Percentiles rank a stretch among this genome's conserved stretches.
These are phyloP conservation scores for Trididemnum nubilum DNA, from an alignment of 23 tunicate species.

Conservation along the genomic window DNA sequence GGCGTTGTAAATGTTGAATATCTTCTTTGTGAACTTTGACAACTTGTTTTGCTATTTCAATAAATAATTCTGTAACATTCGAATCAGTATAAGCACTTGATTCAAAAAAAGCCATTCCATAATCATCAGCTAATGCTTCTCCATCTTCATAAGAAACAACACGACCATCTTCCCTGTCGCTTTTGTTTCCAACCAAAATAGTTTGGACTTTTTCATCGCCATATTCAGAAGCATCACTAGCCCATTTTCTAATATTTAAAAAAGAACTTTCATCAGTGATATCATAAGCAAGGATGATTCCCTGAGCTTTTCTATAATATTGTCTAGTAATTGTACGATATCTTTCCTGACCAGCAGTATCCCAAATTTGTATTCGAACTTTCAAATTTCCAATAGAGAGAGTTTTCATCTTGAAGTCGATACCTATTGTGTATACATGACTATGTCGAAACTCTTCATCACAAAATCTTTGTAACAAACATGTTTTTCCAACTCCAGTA, in stretches of 20 bases:
- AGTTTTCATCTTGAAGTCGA: constrained; percentile 84
- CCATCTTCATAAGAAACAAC: constrained; percentile 44
- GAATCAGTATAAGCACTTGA: constrained; percentile 69
- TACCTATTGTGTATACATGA: constrained; percentile 83
- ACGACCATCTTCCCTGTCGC: constrained; percentile 48
- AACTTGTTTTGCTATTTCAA: constrained; percentile 26
- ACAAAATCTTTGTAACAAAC: constrained; percentile 75
- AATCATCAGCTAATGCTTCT: constrained; percentile 43
- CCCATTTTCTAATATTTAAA: constrained; percentile 62
- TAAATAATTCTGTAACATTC: constrained; percentile 59
- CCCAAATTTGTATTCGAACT: constrained; percentile 85
- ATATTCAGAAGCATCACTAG: constrained; percentile 58
- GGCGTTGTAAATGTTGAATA: background rate
- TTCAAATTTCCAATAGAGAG: constrained; percentile 46
- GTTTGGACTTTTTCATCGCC: constrained; percentile 61
- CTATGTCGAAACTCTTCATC: constrained; percentile 83
- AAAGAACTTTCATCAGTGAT: constrained; percentile 66
- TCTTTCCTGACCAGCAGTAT: constrained; percentile 86
- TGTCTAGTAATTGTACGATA: constrained; percentile 79
- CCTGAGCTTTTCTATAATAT: constrained; percentile 80
- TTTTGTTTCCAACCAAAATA: constrained; percentile 51
- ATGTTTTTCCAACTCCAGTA: constrained; percentile 87
- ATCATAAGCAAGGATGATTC: constrained; percentile 68
- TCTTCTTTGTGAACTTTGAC: constrained; percentile 41
- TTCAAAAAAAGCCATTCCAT: constrained; percentile 65